Base-by-base conservation (phyloP, 1,140 invertebrate genomes). In the Penaeus indicus region DNA sequence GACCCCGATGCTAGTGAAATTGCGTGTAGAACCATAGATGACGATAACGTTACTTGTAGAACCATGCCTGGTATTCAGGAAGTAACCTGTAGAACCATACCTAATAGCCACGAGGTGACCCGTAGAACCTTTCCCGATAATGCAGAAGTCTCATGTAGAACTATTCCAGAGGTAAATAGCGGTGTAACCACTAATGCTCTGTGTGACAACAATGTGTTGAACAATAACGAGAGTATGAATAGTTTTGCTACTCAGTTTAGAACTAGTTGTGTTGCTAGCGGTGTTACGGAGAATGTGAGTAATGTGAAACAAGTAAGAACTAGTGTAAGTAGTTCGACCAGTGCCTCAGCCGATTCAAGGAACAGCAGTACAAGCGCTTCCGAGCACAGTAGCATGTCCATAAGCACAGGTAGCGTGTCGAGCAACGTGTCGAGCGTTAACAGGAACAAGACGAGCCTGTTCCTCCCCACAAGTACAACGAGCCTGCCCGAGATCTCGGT, bases 401-500 rank as follows among this genome's bases (percentile, higher is more conserved):
- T 89, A 54, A 89, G 88, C 79, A 88, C 89, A 38, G 72, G 83
- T 54, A 89, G 85, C 61, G 85, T 77, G 54, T 77, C 62, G 72
- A 81, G 88, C 81, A 83, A 83, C 61, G 47, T 75, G 38, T 77
- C 69, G n/a, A 88, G 67, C 75, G 60, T 84, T 21, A 88, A 88
- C 67, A 83, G 89, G 38, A 90, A 86, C 64, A 89, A 75, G 84
- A 82, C 90, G 18, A 89, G 62, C n/a, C 85, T 90, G 22, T 90
- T 90, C 63, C 69, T 90, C 11, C 90, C 90, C 25, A 86, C 90
- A 19, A 89, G 82, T 84, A 87, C 90, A 38, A 90, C 84, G 47
- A 90, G 90, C 72, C 84, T 90, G n/a, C 90, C 90, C 21, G 90
- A 90, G 80, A 90, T 90, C 54, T 90, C 90, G 3, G 72, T 90